phyloP scores from a whole-genome alignment of 2,888 invertebrate genomes.

The Syrphus vitripennis region DNA sequence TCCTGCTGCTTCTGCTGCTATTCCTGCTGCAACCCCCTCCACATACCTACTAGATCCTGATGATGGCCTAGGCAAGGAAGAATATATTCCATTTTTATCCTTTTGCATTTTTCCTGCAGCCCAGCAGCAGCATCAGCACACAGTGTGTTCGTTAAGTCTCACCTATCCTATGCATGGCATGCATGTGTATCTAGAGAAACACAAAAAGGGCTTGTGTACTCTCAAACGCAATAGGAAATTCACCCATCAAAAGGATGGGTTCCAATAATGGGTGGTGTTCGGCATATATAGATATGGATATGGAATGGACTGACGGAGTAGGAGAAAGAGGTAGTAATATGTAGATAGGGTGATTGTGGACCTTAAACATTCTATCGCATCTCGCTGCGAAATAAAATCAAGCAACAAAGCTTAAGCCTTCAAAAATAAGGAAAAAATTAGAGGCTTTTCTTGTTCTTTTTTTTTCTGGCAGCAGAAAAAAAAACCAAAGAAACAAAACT shows the following conservation, averaged over 20 bases:
- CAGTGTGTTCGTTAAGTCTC: slow-evolving; percentile 68
- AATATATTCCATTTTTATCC: slow-evolving; percentile 59
- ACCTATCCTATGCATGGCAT: slow-evolving; percentile 65
- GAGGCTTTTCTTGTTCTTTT: slow-evolving; percentile 31
- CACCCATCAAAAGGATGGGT: slow-evolving; percentile 60
- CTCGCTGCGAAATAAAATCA: slow-evolving; percentile 65
- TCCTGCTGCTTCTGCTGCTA: slow-evolving; percentile 44
- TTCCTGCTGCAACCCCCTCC: slow-evolving; percentile 54
- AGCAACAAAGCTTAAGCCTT: slow-evolving; percentile 67
- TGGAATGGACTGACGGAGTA: neutral
- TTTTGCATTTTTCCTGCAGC: slow-evolving; percentile 69
- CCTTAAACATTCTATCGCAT: slow-evolving; percentile 68
- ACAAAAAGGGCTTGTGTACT: slow-evolving; percentile 59
- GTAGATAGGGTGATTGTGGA: slow-evolving; percentile 47
- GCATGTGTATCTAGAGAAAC: slow-evolving; percentile 69
- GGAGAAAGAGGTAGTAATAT: slow-evolving; percentile 18
- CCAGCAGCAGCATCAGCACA: too few species aligned
- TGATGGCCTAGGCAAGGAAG: slow-evolving; percentile 52
- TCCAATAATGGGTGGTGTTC: slow-evolving; percentile 64
- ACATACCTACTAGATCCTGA: slow-evolving; percentile 13
- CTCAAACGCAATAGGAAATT: slow-evolving; percentile 65
- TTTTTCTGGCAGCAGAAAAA: neutral
- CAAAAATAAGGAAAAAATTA: slow-evolving; percentile 55
- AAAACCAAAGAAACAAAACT: slow-evolving; percentile 58
- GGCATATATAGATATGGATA: neutral